Evolutionary conservation across 2,797 vertebrate genomes (phyloP), one percentile per base, ranked within the genome.

Genomic region (Australoheros facetus): DNA sequence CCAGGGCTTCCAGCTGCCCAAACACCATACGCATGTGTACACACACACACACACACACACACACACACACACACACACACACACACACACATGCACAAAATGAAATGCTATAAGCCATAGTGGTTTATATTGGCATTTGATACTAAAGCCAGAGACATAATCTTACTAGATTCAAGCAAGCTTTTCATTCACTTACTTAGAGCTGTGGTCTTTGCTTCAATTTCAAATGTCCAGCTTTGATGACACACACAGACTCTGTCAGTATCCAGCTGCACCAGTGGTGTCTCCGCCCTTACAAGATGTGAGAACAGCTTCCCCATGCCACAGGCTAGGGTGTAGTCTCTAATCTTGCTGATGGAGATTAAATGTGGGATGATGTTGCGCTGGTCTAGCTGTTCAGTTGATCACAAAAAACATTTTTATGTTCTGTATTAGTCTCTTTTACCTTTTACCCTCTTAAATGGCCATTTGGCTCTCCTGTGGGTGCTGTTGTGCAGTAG

Each of bases 341-440:
- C 91, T 89, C 32, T 91, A 90, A 93, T 91, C 80, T 85, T 74
- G 84, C 84, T 87, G 88, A 92, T 91, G 26, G 34, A 88, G 88
- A 87, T 87, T 82, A 90, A 92, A 92, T 87, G 53, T 77, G 71
- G 86, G 76, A 78, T 79, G 82, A 84, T 73, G 76, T 80, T 84
- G 80, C 82, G 88, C 87, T 91, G 82, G 77, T 91, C 86, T 78
- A 73, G 83, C 88, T 86, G 57, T 75, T 81, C 69, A 78, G 62
- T 80, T 81, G 77, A 88, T 91, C 77, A 81, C 54, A 74, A 56
- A 39, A 71, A 62, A 55, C 56, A 71, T 82, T 89, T 90, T 71
- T 83, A 64, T 64, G 56, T 66, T 56, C 76, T 77, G 42, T 57
- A 85, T 77, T 59, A 53, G 73, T 56, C 45, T 14, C 42, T 71